Percentiles rank a stretch among this genome's conserved stretches.
These are phyloP conservation scores for Epiblema foenella DNA, from an alignment of 2,888 invertebrate species.

Conservation along the genomic window DNA sequence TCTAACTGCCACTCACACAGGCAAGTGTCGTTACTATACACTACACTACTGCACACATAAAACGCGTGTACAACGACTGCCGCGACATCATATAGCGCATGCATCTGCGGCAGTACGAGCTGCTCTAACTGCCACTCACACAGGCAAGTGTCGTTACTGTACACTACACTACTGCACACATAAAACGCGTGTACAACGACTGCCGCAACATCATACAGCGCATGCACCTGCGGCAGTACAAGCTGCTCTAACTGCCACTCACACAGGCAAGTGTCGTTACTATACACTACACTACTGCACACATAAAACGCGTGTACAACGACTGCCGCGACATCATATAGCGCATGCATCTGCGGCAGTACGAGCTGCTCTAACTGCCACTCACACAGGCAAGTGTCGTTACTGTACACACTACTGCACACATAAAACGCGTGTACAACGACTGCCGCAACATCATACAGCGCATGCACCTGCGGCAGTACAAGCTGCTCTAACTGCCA, in stretches of 20 bases:
- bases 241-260: slow-evolving; percentile 81
- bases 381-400: slow-evolving; percentile 87
- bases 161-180: background rate
- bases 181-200: too few species aligned
- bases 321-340: slow-evolving; percentile 96
- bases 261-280: too few species aligned
- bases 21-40: background rate
- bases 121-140: background rate
- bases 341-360: slow-evolving; percentile 94
- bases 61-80: too few species aligned
- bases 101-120: too few species aligned
- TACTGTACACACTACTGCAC: background rate
- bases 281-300: too few species aligned
- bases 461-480: slow-evolving; percentile 99
- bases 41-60: slow-evolving; percentile 85
- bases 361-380: slow-evolving; percentile 96
- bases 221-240: slow-evolving; percentile 99
- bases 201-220: slow-evolving; percentile 99
- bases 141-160: background rate
- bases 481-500: slow-evolving; percentile 98
- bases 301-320: slow-evolving; percentile 54
- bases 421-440: too few species aligned
- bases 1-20: slow-evolving; percentile 4
- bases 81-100: too few species aligned
- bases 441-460: slow-evolving; percentile 99